Evolutionary conservation across 2,797 vertebrate genomes (phyloP).

Genomic region (Tarsius wallacei): DNA sequence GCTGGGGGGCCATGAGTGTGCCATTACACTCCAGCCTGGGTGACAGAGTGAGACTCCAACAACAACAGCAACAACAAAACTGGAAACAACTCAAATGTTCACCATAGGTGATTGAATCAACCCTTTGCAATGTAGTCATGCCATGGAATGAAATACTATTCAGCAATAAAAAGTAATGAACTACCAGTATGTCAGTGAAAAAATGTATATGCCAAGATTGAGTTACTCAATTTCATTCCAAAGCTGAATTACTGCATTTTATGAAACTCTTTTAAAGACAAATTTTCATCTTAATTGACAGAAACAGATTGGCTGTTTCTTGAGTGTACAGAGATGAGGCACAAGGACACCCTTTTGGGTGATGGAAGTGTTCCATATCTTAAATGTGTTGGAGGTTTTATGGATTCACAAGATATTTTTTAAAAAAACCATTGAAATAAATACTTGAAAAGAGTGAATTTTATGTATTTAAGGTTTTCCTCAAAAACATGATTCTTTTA

Average conservation of each 20-base stretch:
- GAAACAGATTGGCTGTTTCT: not conserved
- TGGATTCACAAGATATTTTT: too few species aligned
- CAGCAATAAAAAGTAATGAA: too few species aligned
- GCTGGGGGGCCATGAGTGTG: too few species aligned
- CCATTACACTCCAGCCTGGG: too few species aligned
- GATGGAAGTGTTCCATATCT: not conserved
- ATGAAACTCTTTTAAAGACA: not conserved
- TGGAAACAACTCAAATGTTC: not conserved
- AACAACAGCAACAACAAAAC: too few species aligned
- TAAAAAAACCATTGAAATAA: too few species aligned
- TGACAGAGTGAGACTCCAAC: too few species aligned
- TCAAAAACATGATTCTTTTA: not conserved
- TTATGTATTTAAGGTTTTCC: not conserved
- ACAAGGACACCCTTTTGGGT: not conserved
- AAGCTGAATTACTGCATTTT: not conserved
- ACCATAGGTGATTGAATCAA: not conserved
- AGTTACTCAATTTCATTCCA: not conserved
- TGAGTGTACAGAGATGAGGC: not conserved
- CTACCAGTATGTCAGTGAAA: not conserved
- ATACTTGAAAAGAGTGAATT: not conserved
- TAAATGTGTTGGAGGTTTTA: too few species aligned
- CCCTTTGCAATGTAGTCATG: not conserved
- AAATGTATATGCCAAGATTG: not conserved
- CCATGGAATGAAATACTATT: not conserved
- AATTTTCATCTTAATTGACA: not conserved